A percentile compares a stretch with the other conserved stretches of the same genome.
Evolutionary conservation across 2,888 invertebrate genomes (phyloP).

Genomic region (Zonitis immaculata): DNA sequence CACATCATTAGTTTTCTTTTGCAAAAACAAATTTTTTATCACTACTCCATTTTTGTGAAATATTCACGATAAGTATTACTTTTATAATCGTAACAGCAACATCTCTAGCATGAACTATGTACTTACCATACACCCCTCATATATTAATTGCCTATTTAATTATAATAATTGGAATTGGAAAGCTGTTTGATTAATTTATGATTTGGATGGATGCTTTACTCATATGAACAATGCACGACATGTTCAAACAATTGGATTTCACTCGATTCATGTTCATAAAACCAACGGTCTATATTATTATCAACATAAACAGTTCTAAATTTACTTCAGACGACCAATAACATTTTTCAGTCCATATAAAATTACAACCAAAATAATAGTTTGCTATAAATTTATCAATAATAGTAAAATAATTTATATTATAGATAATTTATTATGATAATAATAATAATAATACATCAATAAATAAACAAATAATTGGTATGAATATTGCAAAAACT

Average conservation of each 20-base stretch:
- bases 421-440: neutral
- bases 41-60: no score
- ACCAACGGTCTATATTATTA: neutral
- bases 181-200: neutral
- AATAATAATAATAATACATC: neutral
- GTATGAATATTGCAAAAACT: neutral
- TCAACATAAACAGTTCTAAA: no score
- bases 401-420: neutral
- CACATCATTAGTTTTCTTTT: no score
- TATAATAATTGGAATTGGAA: no score
- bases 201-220: neutral
- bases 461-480: neutral
- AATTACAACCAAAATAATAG: neutral
- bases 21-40: no score
- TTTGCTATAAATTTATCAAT: neutral
- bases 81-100: no score
- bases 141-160: no score
- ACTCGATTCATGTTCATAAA: neutral
- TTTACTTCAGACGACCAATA: neutral
- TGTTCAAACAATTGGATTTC: neutral
- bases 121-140: no score
- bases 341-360: neutral
- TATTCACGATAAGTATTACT: no score
- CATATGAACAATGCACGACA: neutral
- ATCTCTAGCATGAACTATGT: no score